Conservation (phyloP, 2,888 invertebrate species). For the Dicycla oo region DNA sequence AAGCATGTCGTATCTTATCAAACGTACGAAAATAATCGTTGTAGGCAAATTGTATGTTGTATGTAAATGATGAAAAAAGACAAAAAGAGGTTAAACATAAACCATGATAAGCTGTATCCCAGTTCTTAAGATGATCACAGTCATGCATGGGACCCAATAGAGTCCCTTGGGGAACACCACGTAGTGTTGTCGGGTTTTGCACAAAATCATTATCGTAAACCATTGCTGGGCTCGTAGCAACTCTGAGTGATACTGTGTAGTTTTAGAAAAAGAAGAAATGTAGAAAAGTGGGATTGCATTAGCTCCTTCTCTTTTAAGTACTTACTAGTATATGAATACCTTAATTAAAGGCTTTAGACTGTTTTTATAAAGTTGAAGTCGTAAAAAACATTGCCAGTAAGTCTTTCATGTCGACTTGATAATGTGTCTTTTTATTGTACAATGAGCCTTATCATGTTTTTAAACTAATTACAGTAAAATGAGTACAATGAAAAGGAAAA, state of each 20-base stretch:
- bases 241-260: not conserved
- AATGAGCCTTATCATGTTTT: not conserved
- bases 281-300: not conserved
- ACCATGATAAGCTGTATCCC: not conserved
- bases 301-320: not conserved
- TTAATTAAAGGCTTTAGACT: slow-evolving; percentile 8
- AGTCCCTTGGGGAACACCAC: slow-evolving; percentile 1
- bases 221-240: not conserved
- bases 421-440: not conserved
- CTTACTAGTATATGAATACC: not conserved
- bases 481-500: not conserved
- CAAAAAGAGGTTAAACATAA: not conserved
- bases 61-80: not conserved
- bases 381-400: not conserved
- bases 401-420: not conserved
- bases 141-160: not conserved
- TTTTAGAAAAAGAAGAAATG: not conserved
- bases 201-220: not conserved
- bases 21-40: not conserved
- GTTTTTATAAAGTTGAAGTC: not conserved
- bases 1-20: not conserved
- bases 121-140: not conserved
- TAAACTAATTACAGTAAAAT: slow-evolving; percentile 27
- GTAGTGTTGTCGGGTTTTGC: too few relatives aligned
- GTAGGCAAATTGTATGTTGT: not conserved